These are phyloP conservation scores for Meteorus sp. DNA, from an alignment of 1,140 invertebrate species.

Conservation along the genomic window DNA sequence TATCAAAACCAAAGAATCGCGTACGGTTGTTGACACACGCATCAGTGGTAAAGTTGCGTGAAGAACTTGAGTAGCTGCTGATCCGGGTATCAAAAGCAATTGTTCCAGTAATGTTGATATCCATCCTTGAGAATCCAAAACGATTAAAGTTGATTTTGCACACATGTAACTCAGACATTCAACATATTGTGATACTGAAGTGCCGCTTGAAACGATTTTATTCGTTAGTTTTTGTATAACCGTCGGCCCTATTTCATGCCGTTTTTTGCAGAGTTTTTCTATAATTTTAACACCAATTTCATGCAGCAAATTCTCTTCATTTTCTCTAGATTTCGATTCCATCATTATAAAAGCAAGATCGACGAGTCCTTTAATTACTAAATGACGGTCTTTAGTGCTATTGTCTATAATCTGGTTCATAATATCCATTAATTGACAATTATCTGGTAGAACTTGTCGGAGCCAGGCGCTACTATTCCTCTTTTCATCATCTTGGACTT, in stretches of 20 bases:
- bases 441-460: conserved; percentile 46
- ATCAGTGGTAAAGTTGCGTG: conserved; percentile 59
- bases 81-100: conserved; percentile 52
- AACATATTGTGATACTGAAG: conserved; percentile 57
- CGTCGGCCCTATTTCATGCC: conserved; percentile 50
- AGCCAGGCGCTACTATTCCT: conserved; percentile 60
- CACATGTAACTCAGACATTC: conserved; percentile 61
- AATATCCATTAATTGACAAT: conserved; percentile 50
- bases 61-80: conserved; percentile 53
- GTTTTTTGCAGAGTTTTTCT: conserved; percentile 58
- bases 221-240: conserved; percentile 57
- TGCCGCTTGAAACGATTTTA: conserved; percentile 53
- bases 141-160: conserved; percentile 50
- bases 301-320: conserved; percentile 43
- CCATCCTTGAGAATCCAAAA: conserved; percentile 56
- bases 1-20: conserved; percentile 61
- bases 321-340: conserved; percentile 39
- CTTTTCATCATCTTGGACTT: conserved; percentile 56
- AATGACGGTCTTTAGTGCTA: conserved; percentile 59
- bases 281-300: conserved; percentile 58
- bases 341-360: conserved; percentile 61
- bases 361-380: conserved; percentile 60
- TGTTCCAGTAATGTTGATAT: conserved; percentile 58
- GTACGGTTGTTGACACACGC: conserved; percentile 51
- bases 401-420: conserved; percentile 57